Evolutionary conservation across 2,888 invertebrate genomes (phyloP).

Genomic region (Trachelus troglodyta): DNA sequence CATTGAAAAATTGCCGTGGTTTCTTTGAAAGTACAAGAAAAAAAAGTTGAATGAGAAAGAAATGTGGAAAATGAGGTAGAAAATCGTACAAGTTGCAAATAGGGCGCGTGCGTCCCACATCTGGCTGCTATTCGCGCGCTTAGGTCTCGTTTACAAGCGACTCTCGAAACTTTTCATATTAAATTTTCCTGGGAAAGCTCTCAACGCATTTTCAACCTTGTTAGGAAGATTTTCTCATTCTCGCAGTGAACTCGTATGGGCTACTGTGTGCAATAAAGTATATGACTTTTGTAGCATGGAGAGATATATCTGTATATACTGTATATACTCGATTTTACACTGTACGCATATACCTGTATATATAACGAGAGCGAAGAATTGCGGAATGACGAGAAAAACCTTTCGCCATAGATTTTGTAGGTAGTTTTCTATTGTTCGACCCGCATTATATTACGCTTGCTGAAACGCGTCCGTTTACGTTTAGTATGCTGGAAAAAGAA

Average conservation of each 20-base stretch:
- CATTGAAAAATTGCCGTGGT: slow-evolving; percentile 19
- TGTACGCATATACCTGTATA: too few relatives aligned
- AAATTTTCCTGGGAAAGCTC: background rate
- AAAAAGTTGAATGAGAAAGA: slow-evolving; percentile 10
- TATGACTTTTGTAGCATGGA: background rate
- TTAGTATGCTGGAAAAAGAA: background rate
- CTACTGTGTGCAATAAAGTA: background rate
- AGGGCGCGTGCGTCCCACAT: background rate
- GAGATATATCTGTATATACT: background rate
- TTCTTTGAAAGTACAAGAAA: slow-evolving; percentile 18
- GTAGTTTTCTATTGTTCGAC: background rate
- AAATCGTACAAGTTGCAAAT: background rate
- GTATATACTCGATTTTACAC: background rate
- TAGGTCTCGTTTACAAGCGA: background rate
- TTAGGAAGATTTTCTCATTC: background rate
- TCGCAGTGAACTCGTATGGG: background rate
- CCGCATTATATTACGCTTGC: background rate
- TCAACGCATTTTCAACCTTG: background rate
- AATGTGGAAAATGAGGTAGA: slow-evolving; percentile 9
- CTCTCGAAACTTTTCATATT: background rate
- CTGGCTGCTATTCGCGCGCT: background rate
- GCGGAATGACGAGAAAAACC: background rate
- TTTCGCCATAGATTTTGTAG: background rate
- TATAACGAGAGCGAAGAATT: too few relatives aligned
- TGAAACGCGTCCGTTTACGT: background rate